A percentile compares a stretch with the other conserved stretches of the same genome.
phyloP scores from a whole-genome alignment of 2,888 invertebrate genomes.

The Leucozona laternaria region DNA sequence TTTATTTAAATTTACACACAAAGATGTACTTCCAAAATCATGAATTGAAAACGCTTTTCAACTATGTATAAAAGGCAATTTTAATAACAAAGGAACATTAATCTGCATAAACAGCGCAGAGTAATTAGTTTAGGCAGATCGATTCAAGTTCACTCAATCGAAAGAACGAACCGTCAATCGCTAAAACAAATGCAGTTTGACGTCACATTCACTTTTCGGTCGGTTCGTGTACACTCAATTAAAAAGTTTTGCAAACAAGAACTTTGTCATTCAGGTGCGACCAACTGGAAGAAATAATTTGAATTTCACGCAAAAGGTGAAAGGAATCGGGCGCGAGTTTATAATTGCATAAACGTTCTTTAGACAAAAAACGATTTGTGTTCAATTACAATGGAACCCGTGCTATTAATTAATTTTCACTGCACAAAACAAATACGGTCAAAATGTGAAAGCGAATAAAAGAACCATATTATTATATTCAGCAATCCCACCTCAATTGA shows the following conservation, averaged over 20 bases:
- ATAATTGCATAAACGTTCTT: slow-evolving; percentile 65
- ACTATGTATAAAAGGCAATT: slow-evolving; percentile 40
- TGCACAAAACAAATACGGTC: slow-evolving; percentile 57
- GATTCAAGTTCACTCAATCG: slow-evolving; percentile 65
- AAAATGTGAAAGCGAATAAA: slow-evolving; percentile 48
- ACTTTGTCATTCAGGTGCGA: slow-evolving; percentile 58
- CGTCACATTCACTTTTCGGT: slow-evolving; percentile 21
- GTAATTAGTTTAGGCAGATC: slow-evolving; percentile 68
- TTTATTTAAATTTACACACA: background rate
- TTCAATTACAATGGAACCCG: slow-evolving; percentile 61
- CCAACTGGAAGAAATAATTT: slow-evolving; percentile 63
- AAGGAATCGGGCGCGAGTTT: slow-evolving; percentile 71
- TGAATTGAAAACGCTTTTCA: background rate
- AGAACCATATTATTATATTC: slow-evolving; percentile 43
- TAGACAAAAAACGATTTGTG: slow-evolving; percentile 31
- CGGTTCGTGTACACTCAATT: slow-evolving; percentile 59
- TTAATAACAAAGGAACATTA: slow-evolving; percentile 51
- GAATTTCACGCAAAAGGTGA: slow-evolving; percentile 74
- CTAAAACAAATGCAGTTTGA: slow-evolving; percentile 59
- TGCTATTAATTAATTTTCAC: slow-evolving; percentile 72
- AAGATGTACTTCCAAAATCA: background rate
- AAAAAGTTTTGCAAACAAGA: slow-evolving; percentile 74
- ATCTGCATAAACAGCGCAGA: slow-evolving; percentile 38
- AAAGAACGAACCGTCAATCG: slow-evolving; percentile 37
- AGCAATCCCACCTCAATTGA: slow-evolving; percentile 70